Percentiles rank a stretch among this genome's conserved stretches.
phyloP scores from a whole-genome alignment of 2,797 vertebrate genomes.

The Mus minutoides region DNA sequence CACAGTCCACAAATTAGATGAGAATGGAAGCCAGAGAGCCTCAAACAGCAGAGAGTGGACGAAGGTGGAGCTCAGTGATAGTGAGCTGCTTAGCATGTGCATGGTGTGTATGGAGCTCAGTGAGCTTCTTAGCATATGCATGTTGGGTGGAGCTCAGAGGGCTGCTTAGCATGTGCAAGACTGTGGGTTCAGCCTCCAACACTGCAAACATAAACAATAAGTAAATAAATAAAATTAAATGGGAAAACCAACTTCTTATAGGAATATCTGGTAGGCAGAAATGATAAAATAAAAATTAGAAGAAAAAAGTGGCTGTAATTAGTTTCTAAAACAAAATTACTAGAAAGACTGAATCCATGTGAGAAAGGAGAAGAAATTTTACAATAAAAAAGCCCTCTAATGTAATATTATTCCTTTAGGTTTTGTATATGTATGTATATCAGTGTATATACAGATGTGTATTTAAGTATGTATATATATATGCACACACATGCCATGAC shows the following conservation, averaged over 20 bases:
- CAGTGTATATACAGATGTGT: neutral
- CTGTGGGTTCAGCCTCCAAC: neutral
- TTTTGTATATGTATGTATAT: neutral
- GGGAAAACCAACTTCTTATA: neutral
- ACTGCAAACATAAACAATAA: neutral
- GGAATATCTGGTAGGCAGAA: neutral
- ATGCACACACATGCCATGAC: neutral
- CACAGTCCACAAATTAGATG: neutral
- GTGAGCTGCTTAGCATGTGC: too few relatives aligned
- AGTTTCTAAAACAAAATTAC: neutral
- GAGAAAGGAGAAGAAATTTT: neutral
- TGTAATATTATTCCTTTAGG: neutral
- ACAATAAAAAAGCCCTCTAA: neutral
- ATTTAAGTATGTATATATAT: neutral
- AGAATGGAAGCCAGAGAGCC: constrained; percentile 59
- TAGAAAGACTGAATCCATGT: neutral
- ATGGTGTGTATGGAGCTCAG: neutral
- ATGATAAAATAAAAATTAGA: neutral
- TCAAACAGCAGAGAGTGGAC: neutral
- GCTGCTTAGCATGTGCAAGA: too few relatives aligned
- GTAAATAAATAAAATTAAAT: neutral
- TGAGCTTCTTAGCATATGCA: too few relatives aligned
- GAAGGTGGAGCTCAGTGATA: neutral
- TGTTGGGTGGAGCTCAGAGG: too few relatives aligned
- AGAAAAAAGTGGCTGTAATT: neutral